Conservation (phyloP, 2,797 vertebrate species). For the Loris lydekkerianus region DNA sequence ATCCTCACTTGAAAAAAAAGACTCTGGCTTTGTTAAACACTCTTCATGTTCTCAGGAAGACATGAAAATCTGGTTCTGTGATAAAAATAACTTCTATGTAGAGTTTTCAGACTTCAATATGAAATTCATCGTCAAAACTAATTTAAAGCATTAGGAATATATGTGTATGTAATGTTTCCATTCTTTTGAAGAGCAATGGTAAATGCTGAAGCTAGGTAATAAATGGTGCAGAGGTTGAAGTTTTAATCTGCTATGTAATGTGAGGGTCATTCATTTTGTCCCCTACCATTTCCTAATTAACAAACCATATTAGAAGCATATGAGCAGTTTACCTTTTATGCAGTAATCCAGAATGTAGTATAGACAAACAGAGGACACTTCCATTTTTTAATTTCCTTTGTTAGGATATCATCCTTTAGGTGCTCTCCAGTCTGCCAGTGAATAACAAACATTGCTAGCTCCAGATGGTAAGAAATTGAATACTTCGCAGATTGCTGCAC, state of each 20-base stretch:
- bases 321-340: not conserved
- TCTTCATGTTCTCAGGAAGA: conserved; percentile 30
- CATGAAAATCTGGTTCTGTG: conserved; percentile 39
- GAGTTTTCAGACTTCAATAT: conserved; percentile 70
- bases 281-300: conserved; percentile 62
- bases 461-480: conserved; percentile 50
- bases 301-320: conserved; percentile 13
- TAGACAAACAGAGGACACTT: not conserved
- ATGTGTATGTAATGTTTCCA: not conserved
- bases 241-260: conserved; percentile 62
- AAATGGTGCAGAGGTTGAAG: not conserved
- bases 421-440: not conserved
- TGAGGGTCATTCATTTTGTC: conserved; percentile 39
- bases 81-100: not conserved
- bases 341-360: not conserved
- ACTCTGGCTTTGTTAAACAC: conserved; percentile 58
- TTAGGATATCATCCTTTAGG: conserved; percentile 38
- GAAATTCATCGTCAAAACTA: conserved; percentile 60
- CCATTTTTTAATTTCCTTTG: conserved; percentile 47
- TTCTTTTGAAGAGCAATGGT: not conserved
- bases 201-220: conserved; percentile 36
- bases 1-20: conserved; percentile 72
- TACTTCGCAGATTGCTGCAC: not conserved
- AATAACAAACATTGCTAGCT: not conserved
- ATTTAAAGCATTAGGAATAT: conserved; percentile 36